Percentiles rank a stretch among this genome's conserved stretches.
These are phyloP conservation scores for Microtus californicus DNA, from an alignment of 2,797 vertebrate genomes.

Conservation along the genomic window DNA sequence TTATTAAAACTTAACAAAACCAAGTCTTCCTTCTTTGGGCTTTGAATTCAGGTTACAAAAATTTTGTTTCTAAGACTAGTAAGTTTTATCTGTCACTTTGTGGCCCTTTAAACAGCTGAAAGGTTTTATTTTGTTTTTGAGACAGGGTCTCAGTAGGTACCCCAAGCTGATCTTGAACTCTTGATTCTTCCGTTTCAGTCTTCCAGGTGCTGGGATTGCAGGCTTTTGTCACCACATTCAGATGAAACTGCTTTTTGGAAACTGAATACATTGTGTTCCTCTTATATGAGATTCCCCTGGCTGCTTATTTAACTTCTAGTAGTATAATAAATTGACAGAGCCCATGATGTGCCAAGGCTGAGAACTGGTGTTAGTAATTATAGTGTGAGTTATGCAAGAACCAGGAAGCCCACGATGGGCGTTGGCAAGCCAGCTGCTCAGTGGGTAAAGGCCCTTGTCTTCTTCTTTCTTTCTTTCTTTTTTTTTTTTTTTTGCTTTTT, in stretches of 20 bases:
- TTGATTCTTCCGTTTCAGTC: background rate
- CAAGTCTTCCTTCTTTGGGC: background rate
- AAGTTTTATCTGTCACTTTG: conserved; percentile 22
- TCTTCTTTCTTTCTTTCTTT: too few species aligned
- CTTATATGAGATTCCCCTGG: background rate
- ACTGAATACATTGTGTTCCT: conserved; percentile 3
- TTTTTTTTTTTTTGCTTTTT: too few species aligned
- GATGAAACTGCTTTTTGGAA: background rate
- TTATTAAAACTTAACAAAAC: conserved; percentile 10
- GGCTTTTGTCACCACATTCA: background rate
- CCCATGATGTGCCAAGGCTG: background rate
- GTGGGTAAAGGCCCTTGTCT: background rate
- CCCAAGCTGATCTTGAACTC: background rate
- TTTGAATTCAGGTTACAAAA: conserved; percentile 10
- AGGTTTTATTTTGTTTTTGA: background rate
- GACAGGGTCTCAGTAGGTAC: background rate
- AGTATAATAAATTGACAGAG: background rate
- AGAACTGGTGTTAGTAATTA: background rate
- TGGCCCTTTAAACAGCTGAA: conserved; percentile 48
- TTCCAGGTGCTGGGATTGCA: background rate
- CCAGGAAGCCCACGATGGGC: too few species aligned
- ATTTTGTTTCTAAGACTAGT: background rate
- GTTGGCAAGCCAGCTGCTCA: background rate
- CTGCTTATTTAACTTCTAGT: conserved; percentile 3
- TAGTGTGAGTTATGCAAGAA: background rate